Percentiles rank a stretch among this genome's conserved stretches.
phyloP scores from a whole-genome alignment of 2,888 invertebrate genomes.

The Dynastes grantii region DNA sequence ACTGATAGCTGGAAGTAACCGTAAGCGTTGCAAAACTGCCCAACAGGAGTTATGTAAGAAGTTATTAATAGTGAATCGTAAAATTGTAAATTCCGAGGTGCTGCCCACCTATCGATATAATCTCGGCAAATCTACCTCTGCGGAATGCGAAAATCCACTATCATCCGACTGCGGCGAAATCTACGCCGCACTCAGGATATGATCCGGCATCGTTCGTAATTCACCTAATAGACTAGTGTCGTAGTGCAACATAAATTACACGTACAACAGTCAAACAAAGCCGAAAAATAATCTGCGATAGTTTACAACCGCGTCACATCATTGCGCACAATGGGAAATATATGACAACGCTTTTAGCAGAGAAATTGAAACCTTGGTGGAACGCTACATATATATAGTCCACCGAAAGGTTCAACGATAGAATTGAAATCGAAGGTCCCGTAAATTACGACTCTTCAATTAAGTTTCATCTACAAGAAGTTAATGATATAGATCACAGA shows the following conservation, averaged over 20 bases:
- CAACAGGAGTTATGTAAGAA: slow-evolving; percentile 10
- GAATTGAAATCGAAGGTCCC: no score
- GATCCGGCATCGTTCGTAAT: slow-evolving; percentile 21
- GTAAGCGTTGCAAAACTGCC: slow-evolving; percentile 19
- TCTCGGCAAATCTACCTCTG: slow-evolving; percentile 29
- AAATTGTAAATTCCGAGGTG: slow-evolving; percentile 29
- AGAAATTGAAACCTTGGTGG: slow-evolving; percentile 13
- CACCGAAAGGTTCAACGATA: no score
- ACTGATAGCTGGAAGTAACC: neutral
- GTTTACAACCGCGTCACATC: slow-evolving; percentile 4
- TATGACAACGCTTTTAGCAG: neutral
- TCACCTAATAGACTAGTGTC: slow-evolving; percentile 18
- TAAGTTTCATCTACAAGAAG: no score
- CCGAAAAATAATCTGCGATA: slow-evolving; percentile 16
- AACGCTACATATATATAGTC: neutral
- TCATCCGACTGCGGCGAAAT: slow-evolving; percentile 1
- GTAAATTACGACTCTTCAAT: no score
- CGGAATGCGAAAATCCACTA: slow-evolving; percentile 31
- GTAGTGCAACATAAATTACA: slow-evolving; percentile 31
- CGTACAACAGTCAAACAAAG: neutral
- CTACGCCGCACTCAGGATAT: neutral
- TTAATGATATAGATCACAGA: no score
- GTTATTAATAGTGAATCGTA: slow-evolving; percentile 29
- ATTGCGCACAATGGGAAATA: slow-evolving; percentile 23
- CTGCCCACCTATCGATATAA: slow-evolving; percentile 27